Conservation (phyloP, 1,140 invertebrate species). For the Drosophila truncata region DNA sequence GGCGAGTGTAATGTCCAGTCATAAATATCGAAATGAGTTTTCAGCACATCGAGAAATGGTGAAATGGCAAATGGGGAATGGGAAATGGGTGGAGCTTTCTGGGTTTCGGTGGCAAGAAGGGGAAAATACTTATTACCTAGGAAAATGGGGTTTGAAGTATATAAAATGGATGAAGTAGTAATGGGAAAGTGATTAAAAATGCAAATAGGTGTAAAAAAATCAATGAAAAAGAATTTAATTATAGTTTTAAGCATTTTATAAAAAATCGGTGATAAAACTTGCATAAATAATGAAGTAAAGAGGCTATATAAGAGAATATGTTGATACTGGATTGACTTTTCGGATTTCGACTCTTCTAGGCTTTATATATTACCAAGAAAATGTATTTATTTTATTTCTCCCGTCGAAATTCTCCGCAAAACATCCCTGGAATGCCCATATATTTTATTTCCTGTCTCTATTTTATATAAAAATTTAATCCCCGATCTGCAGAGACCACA, state of each 20-base stretch:
- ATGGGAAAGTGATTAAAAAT: background rate
- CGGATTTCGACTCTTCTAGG: background rate
- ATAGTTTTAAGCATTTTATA: background rate
- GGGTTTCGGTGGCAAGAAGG: background rate
- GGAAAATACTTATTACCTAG: background rate
- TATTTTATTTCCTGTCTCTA: constrained; percentile 19
- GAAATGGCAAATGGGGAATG: constrained; percentile 9
- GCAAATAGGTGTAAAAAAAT: background rate
- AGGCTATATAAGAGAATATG: background rate
- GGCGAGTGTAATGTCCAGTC: constrained; percentile 42
- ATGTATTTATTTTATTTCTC: background rate
- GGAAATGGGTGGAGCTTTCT: constrained; percentile 13
- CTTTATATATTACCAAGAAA: background rate
- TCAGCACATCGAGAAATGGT: constrained; percentile 17
- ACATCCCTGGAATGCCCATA: background rate
- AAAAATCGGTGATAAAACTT: background rate
- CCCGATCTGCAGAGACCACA: constrained; percentile 4
- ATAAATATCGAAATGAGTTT: constrained; percentile 54
- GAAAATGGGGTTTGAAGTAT: background rate
- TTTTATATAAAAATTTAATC: constrained; percentile 9
- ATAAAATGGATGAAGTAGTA: background rate
- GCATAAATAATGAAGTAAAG: background rate
- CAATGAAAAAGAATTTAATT: background rate
- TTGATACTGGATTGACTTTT: no score
- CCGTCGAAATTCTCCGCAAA: background rate